Evolutionary conservation across 53 echinoderm and acorn worm species (phyloP).

Genomic region (Hippasteria phrygiana): DNA sequence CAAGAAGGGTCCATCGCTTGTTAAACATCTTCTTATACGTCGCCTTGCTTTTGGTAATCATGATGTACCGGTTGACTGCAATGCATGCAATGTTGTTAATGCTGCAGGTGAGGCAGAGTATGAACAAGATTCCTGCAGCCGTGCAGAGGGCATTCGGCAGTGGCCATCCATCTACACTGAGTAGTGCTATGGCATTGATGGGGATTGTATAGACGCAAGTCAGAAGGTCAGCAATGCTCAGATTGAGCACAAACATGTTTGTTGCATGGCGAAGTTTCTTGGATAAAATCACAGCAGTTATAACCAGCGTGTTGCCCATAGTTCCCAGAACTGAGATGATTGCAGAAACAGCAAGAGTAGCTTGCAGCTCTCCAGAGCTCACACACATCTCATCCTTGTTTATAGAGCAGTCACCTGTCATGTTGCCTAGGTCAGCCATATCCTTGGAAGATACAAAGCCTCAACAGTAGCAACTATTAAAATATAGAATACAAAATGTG

Average conservation of each 20-base stretch:
- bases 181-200: neutral
- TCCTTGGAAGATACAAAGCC: too few species aligned
- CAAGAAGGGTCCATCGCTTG: neutral
- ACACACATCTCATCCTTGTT: neutral
- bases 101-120: slow-evolving; percentile 16
- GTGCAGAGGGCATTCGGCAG: neutral
- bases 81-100: slow-evolving; percentile 31
- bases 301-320: neutral
- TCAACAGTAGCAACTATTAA: too few species aligned
- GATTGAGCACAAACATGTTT: slow-evolving; percentile 68
- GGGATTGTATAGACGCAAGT: slow-evolving; percentile 23
- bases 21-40: slow-evolving; percentile 23
- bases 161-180: neutral
- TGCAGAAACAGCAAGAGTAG: neutral
- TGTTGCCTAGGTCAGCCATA: too few species aligned
- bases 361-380: neutral
- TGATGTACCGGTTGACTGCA: slow-evolving; percentile 22
- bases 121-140: neutral
- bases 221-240: slow-evolving; percentile 9
- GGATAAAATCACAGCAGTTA: neutral
- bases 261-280: neutral
- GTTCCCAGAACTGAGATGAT: neutral
- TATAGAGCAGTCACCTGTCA: neutral
- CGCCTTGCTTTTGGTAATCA: slow-evolving; percentile 14
- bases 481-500: too few species aligned